These are phyloP conservation scores for Euleptes europaea DNA, from an alignment of 2,113 vertebrate species.

Conservation along the genomic window DNA sequence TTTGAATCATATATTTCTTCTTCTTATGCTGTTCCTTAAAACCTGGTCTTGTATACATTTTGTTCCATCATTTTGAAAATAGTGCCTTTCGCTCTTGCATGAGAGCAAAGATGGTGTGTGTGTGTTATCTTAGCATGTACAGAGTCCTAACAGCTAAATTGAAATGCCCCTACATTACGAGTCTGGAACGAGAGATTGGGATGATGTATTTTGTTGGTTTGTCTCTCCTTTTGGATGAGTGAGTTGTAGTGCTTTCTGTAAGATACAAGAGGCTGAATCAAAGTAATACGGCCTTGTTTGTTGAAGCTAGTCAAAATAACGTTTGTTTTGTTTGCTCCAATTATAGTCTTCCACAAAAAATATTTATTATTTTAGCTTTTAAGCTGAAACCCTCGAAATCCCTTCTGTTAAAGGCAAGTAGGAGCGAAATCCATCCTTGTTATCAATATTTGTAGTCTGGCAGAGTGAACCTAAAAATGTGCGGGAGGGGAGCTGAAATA, in stretches of 20 bases:
- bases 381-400: not conserved
- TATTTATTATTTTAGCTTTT: not conserved
- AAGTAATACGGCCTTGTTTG: not conserved
- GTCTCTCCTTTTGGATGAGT: not conserved
- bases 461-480: not conserved
- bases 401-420: not conserved
- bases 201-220: not conserved
- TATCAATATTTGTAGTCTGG: rapidly evolving
- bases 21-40: too few relatives aligned
- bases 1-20: too few relatives aligned
- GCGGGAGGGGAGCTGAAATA: not conserved
- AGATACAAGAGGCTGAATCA: not conserved
- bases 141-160: not conserved
- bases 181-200: not conserved
- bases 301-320: not conserved
- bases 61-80: not conserved
- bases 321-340: not conserved
- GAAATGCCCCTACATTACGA: not conserved
- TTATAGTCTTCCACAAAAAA: not conserved
- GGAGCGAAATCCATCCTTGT: not conserved
- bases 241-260: not conserved
- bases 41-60: too few relatives aligned
- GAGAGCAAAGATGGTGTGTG: too few relatives aligned
- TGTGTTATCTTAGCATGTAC: too few relatives aligned
- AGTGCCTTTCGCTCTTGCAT: not conserved